Evolutionary conservation across 1,140 invertebrate species (phyloP), one percentile per base, ranked within the genome.

Genomic region (Hylaeus volcanicus): DNA sequence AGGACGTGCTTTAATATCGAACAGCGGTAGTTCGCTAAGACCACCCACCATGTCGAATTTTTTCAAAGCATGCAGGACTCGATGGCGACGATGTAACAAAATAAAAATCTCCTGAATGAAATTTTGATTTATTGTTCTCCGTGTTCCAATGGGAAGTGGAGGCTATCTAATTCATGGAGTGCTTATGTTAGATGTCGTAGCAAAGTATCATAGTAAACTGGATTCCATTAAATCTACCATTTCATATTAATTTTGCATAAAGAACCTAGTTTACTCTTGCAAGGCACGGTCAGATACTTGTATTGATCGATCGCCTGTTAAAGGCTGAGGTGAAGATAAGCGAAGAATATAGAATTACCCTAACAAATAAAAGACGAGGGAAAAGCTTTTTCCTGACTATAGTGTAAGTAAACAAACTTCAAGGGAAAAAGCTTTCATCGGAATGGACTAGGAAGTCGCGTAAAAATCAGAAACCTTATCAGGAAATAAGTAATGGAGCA

Each of bases 1-100:
- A 69, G 41, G 56, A 60, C 58, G 69, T 70, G 48, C 58, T 73
- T 86, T 86, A 85, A 86, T 86, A 86, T 86, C 70, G 74, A 65
- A 82, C 75, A 74, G 66, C 58, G 51, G 63, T 55, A 45, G 26
- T 26, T 26, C 26, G 26, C 26, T 26, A 0, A 26, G 26, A 26
- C 26, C 26, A 26, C 26, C 26, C 26, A 26, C 26, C 26, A 0
- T 26, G 26, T 26, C 26, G 26, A 26, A 26, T 26, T 26, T 26
- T 26, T 26, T 26, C 26, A 26, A 26, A 26, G 26, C 26, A 26
- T 26, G 26, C 26, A 26, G 26, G 26, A 26, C 26, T 26, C 0
- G 26, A 26, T 26, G 26, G 26, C 0, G 26, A 26, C 26, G 26
- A 26, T 26, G 26, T 26, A 26, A 26, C 26, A 26, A 26, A 26